phyloP scores from a whole-genome alignment of 2,888 invertebrate genomes.

The Volucella inflata region DNA sequence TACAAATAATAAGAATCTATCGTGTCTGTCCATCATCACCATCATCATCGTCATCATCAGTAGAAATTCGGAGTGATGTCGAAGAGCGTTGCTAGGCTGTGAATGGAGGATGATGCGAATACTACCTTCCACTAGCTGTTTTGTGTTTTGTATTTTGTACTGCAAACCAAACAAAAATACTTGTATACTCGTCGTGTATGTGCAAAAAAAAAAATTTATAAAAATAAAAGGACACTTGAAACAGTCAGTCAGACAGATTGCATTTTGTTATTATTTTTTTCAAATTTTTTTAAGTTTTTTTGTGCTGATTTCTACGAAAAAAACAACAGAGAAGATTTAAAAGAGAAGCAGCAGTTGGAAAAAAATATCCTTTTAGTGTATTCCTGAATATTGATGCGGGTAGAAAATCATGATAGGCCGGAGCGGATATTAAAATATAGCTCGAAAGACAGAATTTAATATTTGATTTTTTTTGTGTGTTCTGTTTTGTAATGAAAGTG shows the following conservation, averaged over 20 bases:
- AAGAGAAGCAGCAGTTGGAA: slow-evolving; percentile 8
- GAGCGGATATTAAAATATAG: slow-evolving; percentile 70
- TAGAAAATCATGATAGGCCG: slow-evolving; percentile 58
- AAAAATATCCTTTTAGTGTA: slow-evolving; percentile 46
- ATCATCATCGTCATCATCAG: slow-evolving; percentile 48
- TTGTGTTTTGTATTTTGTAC: slow-evolving; percentile 38
- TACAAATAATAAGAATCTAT: slow-evolving; percentile 74
- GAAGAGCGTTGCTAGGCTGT: not conserved
- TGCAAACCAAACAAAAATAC: slow-evolving; percentile 35
- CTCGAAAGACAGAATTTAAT: slow-evolving; percentile 58
- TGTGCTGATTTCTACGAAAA: slow-evolving; percentile 54
- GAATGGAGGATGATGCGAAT: not conserved
- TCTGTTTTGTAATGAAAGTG: not conserved
- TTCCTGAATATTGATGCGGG: slow-evolving; percentile 46
- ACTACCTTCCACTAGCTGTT: not conserved
- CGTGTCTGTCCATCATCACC: slow-evolving; percentile 72
- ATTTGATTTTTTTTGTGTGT: slow-evolving; percentile 27
- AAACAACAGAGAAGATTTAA: slow-evolving; percentile 44
- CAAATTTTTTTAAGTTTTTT: slow-evolving; percentile 27
- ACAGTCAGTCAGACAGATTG: slow-evolving; percentile 75
- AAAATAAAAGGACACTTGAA: slow-evolving; percentile 74
- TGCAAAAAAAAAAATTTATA: slow-evolving; percentile 27
- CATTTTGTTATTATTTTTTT: slow-evolving; percentile 66
- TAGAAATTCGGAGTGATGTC: slow-evolving; percentile 54
- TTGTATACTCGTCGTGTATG: not conserved